phyloP scores from a whole-genome alignment of 2,113 vertebrate species.

The Paramisgurnus dabryanus region DNA sequence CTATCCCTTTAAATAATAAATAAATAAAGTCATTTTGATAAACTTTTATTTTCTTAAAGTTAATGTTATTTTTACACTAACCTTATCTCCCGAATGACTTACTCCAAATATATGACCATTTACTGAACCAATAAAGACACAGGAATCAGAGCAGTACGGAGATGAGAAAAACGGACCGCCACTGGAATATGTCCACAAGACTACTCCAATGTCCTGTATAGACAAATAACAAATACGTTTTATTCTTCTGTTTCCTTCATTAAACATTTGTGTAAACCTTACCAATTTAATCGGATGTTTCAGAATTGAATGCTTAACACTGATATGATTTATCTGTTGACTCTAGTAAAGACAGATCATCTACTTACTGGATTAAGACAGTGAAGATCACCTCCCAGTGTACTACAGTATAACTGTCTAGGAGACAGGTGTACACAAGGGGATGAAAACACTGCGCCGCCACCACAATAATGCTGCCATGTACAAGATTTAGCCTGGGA shows the following conservation, averaged over 20 bases:
- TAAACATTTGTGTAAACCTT: too few relatives aligned
- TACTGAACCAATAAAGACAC: slow-evolving; percentile 84
- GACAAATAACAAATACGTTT: neutral
- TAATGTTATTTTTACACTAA: slow-evolving; percentile 58
- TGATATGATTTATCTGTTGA: neutral
- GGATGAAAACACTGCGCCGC: slow-evolving; percentile 89
- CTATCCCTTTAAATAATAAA: neutral
- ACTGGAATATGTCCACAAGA: slow-evolving; percentile 79
- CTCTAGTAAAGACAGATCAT: neutral
- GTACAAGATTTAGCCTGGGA: slow-evolving; percentile 77
- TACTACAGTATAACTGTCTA: slow-evolving; percentile 82
- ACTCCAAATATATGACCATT: slow-evolving; percentile 85
- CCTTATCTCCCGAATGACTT: slow-evolving; percentile 82
- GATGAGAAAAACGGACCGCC: slow-evolving; percentile 91
- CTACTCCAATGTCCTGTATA: slow-evolving; percentile 76
- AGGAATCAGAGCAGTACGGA: slow-evolving; percentile 73
- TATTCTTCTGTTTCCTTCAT: too few relatives aligned
- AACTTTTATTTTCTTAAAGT: neutral
- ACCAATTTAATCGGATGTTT: neutral
- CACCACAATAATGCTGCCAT: slow-evolving; percentile 83
- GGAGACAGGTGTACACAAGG: slow-evolving; percentile 76
- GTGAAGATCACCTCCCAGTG: slow-evolving; percentile 81
- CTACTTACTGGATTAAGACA: slow-evolving; percentile 82
- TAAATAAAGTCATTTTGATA: neutral
- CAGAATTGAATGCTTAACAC: neutral